Conservation (phyloP, 2,888 invertebrate genomes). For the Bhutanitis thaidina region DNA sequence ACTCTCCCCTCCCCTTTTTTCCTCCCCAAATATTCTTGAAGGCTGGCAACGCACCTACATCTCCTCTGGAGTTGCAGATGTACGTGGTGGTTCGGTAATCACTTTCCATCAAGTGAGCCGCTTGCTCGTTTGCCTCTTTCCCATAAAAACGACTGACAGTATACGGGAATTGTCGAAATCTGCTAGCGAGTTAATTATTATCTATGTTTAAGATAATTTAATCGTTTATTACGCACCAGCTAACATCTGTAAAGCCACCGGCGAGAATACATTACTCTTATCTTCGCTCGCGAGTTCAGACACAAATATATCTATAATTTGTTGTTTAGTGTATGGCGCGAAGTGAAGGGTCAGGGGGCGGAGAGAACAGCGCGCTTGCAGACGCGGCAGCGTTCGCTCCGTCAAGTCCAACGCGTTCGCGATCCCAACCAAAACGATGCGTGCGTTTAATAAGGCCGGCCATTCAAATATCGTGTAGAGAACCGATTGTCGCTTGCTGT, state of each 20-base stretch:
- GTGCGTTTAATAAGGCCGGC: constrained; percentile 86
- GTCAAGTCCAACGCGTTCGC: constrained; percentile 98
- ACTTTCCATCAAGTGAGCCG: too few species aligned
- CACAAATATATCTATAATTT: constrained; percentile 92
- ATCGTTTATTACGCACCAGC: constrained; percentile 78
- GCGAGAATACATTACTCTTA: constrained; percentile 86
- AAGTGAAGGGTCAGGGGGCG: constrained; percentile 92
- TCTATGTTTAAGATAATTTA: too few species aligned
- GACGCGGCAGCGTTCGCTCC: constrained; percentile 91
- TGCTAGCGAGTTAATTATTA: too few species aligned
- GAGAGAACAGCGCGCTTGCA: constrained; percentile 87
- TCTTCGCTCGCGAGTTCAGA: constrained; percentile 86
- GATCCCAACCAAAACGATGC: constrained; percentile 91
- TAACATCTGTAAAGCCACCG: constrained; percentile 92
- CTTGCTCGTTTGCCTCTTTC: too few species aligned
- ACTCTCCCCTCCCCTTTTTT: too few species aligned
- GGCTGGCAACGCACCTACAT: too few species aligned
- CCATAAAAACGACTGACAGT: too few species aligned
- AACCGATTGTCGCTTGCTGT: constrained; percentile 89
- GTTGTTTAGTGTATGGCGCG: constrained; percentile 93
- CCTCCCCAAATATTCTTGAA: too few species aligned
- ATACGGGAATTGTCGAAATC: too few species aligned
- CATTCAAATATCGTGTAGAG: constrained; percentile 96
- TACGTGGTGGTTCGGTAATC: too few species aligned
- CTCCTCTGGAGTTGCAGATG: too few species aligned